Evolutionary conservation across 2,888 invertebrate species (phyloP), one percentile per base, ranked within the genome.

Genomic region (Iphiclides podalirius): DNA sequence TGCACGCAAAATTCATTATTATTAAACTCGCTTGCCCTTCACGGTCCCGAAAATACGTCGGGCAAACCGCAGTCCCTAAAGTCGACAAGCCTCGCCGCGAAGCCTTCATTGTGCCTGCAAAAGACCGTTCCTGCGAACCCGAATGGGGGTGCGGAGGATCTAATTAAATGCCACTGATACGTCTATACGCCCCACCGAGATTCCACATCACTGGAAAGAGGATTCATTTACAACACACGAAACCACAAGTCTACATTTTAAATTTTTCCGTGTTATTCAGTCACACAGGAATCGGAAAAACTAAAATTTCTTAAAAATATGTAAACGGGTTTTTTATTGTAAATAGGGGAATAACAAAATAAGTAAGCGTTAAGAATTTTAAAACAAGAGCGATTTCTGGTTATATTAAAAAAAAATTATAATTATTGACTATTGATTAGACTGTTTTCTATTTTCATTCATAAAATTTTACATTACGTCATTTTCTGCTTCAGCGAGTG

Each of bases 141-240:
- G 6, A 14, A 28, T 47, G n/a, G n/a, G n/a, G n/a, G 33, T 14
- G n/a, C 12, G 4, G 7, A n/a, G 17, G 6, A 26, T 20, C n/a
- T 38, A 33, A 43, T 31, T 46, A 34, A 43, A 48, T 47, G 17
- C 31, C 20, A 28, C 23, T n/a, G 35, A 4, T 41, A 36, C 16
- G 11, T 23, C 16, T 12, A 11, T 17, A 16, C 40, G 28, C 23
- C 16, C 16, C n/a, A 14, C 20, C 2, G 26, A 28, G 40, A 35
- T 40, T 41, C n/a, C 26, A 4, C 34, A 12, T 35, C 14, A 15
- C 26, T 20, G 15, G 35, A 35, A 39, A 23, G 23, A n/a, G 1
- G 33, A 17, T 20, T 23, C 20, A 26, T 40, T 35, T 40, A 26
- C 47, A 16, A 34, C 28, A 28, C 28, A 9, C 28, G 8, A 28